A percentile compares a stretch with the other conserved stretches of the same genome.
Evolutionary conservation across 2,888 invertebrate genomes (phyloP).

Genomic region (Diploptera punctata): DNA sequence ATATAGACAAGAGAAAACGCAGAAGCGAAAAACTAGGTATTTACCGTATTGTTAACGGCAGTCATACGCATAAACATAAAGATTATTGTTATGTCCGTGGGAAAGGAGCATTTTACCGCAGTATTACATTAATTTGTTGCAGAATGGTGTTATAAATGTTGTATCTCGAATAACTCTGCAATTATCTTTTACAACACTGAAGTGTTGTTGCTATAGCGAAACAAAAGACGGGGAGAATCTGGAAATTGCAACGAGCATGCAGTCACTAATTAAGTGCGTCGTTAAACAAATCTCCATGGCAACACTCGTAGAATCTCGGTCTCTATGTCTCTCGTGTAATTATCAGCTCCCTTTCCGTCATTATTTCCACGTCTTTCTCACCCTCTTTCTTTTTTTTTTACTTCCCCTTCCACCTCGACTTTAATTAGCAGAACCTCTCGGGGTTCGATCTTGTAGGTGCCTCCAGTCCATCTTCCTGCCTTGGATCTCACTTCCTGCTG

Average conservation of each 20-base stretch:
- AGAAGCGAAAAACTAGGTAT: too few species aligned
- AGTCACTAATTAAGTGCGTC: not conserved
- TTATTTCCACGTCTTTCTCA: constrained; percentile 1
- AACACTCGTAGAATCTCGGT: not conserved
- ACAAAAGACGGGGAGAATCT: not conserved
- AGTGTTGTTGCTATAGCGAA: too few species aligned
- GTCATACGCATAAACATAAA: too few species aligned
- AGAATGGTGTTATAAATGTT: too few species aligned
- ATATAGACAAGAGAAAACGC: too few species aligned
- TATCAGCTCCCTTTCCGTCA: not conserved
- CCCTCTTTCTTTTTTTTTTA: not conserved
- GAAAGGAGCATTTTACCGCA: too few species aligned
- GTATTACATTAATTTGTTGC: too few species aligned
- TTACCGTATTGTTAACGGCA: too few species aligned
- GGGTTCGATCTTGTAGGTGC: not conserved
- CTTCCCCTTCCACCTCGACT: not conserved
- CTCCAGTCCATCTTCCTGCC: not conserved
- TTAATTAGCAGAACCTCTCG: not conserved
- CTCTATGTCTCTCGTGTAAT: not conserved
- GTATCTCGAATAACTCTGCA: too few species aligned
- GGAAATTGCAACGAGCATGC: not conserved
- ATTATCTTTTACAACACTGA: too few species aligned
- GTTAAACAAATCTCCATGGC: not conserved
- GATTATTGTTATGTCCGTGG: too few species aligned
- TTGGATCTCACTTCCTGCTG: not conserved